phyloP scores from a whole-genome alignment of 1,140 invertebrate species.

The Leptinotarsa undecemlineata region DNA sequence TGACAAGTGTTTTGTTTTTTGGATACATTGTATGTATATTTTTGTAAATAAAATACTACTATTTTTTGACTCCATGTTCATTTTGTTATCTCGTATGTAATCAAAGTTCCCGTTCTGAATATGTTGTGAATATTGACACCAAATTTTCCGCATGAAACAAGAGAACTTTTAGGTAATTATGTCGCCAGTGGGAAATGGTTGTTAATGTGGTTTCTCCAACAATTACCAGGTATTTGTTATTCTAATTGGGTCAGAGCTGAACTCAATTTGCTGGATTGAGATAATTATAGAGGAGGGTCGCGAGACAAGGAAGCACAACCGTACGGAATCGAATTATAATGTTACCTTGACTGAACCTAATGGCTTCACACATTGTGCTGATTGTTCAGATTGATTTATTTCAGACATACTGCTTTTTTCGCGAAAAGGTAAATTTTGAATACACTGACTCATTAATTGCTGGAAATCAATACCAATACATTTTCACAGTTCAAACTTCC shows the following conservation, averaged over 20 bases:
- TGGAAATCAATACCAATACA: too few relatives aligned
- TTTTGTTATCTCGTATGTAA: too few relatives aligned
- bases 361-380: not conserved
- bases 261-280: not conserved
- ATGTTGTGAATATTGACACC: too few relatives aligned
- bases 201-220: not conserved
- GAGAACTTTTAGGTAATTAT: not conserved
- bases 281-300: not conserved
- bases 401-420: not conserved
- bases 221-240: conserved; percentile 4
- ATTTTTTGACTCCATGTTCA: too few relatives aligned
- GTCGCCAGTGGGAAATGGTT: not conserved
- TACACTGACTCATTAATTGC: too few relatives aligned
- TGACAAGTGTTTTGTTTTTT: too few relatives aligned
- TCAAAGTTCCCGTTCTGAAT: too few relatives aligned
- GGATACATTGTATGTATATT: too few relatives aligned
- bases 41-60: too few relatives aligned
- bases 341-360: not conserved
- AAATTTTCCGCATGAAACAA: not conserved
- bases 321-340: not conserved
- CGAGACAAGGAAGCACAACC: not conserved
- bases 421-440: too few relatives aligned
- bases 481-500: too few relatives aligned
- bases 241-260: conserved; percentile 7
- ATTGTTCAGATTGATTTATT: not conserved